These are phyloP conservation scores for Lates calcarifer DNA, from an alignment of 2,113 vertebrate genomes.

Conservation along the genomic window DNA sequence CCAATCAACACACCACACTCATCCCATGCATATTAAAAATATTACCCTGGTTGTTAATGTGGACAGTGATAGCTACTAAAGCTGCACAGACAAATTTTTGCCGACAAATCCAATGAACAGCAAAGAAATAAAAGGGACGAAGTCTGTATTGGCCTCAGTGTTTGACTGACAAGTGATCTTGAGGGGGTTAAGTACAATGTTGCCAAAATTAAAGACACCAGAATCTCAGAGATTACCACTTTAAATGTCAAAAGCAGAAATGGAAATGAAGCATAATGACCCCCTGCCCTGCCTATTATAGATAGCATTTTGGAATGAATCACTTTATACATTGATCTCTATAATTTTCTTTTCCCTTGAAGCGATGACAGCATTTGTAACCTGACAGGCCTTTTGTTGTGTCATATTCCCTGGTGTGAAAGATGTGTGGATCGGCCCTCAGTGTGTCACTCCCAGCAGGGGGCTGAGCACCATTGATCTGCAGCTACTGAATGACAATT, in stretches of 20 bases:
- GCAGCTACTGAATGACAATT: conserved; percentile 26
- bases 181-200: neutral
- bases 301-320: conserved; percentile 22
- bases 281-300: conserved; percentile 21
- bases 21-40: too few species aligned
- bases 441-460: conserved; percentile 29
- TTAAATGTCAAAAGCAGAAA: conserved; percentile 51
- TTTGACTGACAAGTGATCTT: conserved; percentile 48
- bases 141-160: neutral
- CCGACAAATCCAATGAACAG: neutral
- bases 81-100: neutral
- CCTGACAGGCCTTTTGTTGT: conserved; percentile 46
- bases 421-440: conserved; percentile 31
- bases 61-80: neutral
- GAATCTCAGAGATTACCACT: conserved; percentile 26
- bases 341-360: neutral
- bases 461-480: conserved; percentile 35
- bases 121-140: neutral
- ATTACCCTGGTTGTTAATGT: too few species aligned
- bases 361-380: conserved; percentile 38
- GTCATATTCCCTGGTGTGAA: conserved; percentile 33
- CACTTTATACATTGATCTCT: conserved; percentile 22
- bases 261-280: conserved; percentile 30
- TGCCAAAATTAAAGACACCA: conserved; percentile 14
- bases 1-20: too few species aligned